phyloP scores from a whole-genome alignment of 2,888 invertebrate species.

The Taphrorychus bicolor region DNA sequence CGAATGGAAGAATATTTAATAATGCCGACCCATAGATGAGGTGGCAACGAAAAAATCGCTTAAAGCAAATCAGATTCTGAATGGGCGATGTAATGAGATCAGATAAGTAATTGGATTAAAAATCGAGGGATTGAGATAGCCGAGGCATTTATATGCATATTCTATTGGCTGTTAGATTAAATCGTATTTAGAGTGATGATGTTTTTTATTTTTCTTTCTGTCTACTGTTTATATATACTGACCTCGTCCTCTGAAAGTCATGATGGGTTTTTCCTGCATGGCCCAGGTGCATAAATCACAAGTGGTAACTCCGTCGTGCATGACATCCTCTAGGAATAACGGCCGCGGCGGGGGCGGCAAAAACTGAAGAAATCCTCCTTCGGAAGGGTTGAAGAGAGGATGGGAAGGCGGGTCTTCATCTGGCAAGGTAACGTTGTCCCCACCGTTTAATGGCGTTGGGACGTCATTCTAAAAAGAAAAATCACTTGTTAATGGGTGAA shows the following conservation, averaged over 20 bases:
- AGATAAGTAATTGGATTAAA: slow-evolving; percentile 3
- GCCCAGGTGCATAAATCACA: slow-evolving; percentile 80
- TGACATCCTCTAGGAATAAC: slow-evolving; percentile 69
- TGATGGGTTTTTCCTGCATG: slow-evolving; percentile 62
- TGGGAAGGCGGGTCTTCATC: slow-evolving; percentile 36
- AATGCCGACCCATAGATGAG: too few relatives aligned
- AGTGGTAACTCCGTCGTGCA: slow-evolving; percentile 73
- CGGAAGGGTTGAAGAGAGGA: slow-evolving; percentile 52
- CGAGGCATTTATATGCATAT: background rate
- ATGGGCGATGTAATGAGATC: slow-evolving; percentile 1
- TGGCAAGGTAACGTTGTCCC: slow-evolving; percentile 12
- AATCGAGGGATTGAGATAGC: background rate
- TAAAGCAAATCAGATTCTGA: slow-evolving; percentile 5
- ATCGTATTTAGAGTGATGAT: background rate
- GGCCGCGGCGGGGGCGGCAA: slow-evolving; percentile 69
- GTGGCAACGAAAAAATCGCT: background rate
- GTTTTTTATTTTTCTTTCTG: background rate
- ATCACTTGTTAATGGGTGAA: background rate
- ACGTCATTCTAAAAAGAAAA: slow-evolving; percentile 21
- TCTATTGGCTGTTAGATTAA: background rate
- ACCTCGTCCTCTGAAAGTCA: slow-evolving; percentile 67
- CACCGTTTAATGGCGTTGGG: slow-evolving; percentile 22
- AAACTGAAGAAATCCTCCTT: slow-evolving; percentile 54
- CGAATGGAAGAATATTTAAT: background rate
- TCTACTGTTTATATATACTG: slow-evolving; percentile 15